Evolutionary conservation across 2,888 invertebrate genomes (phyloP).

Genomic region (Drosophila borealis): DNA sequence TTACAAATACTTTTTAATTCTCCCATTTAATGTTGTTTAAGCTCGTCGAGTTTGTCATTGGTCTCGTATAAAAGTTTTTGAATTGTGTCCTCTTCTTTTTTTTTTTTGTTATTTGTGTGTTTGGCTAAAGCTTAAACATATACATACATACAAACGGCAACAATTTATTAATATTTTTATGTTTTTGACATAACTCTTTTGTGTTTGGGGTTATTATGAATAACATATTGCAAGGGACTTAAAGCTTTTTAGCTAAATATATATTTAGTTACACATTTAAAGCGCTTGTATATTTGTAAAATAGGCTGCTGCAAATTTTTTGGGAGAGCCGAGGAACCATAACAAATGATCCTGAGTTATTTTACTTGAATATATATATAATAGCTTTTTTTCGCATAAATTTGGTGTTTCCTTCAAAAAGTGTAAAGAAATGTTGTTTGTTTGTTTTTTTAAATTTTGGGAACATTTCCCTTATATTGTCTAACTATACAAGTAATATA

Average conservation of each 20-base stretch:
- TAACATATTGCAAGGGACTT: constrained; percentile 42
- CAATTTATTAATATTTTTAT: not conserved
- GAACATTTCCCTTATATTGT: constrained; percentile 81
- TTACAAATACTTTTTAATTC: not conserved
- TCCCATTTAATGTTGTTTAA: constrained; percentile 55
- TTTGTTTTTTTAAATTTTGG: constrained; percentile 58
- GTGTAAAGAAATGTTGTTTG: constrained; percentile 54
- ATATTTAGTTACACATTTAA: constrained; percentile 47
- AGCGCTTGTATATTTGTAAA: constrained; percentile 44
- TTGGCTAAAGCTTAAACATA: constrained; percentile 47
- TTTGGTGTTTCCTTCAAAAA: constrained; percentile 68
- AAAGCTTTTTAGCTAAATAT: constrained; percentile 33
- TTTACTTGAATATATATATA: constrained; percentile 33
- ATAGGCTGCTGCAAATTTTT: constrained; percentile 21
- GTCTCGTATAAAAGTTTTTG: constrained; percentile 58
- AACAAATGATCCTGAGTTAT: constrained; percentile 52
- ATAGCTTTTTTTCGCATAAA: constrained; percentile 28
- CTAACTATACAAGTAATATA: constrained; percentile 76
- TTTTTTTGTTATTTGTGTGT: constrained; percentile 15
- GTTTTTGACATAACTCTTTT: not conserved
- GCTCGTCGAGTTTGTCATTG: constrained; percentile 71
- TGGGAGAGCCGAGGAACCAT: constrained; percentile 46
- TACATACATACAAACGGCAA: constrained; percentile 18
- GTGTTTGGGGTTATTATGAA: not conserved
- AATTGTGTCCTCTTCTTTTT: constrained; percentile 29